Conservation (phyloP, 2,113 vertebrate genomes). For the Astatotilapia flaviijosephi region DNA sequence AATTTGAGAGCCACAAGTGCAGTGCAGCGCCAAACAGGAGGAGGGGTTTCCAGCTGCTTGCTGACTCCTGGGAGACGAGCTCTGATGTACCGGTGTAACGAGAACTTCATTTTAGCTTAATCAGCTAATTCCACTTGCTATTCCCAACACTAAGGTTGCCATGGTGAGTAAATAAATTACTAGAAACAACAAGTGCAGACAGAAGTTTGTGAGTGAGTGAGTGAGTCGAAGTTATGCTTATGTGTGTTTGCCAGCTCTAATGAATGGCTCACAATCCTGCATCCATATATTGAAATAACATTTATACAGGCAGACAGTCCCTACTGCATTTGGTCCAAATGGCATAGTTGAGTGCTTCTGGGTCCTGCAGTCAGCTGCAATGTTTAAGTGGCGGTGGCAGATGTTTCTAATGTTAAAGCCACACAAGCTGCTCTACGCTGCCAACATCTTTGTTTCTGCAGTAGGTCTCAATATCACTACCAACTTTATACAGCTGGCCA, state of each 20-base stretch:
- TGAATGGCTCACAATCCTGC: slow-evolving; percentile 14
- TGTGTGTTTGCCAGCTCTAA: slow-evolving; percentile 21
- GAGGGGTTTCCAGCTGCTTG: slow-evolving; percentile 18
- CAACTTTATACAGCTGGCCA: slow-evolving; percentile 45
- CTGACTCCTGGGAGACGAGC: slow-evolving; percentile 18
- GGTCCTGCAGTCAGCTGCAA: slow-evolving; percentile 5
- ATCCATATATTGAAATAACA: slow-evolving; percentile 48
- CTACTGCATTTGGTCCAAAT: slow-evolving; percentile 32
- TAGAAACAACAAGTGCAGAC: background rate
- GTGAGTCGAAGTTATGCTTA: background rate
- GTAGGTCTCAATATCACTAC: slow-evolving; percentile 19
- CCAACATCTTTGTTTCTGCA: slow-evolving; percentile 28
- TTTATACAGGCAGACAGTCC: slow-evolving; percentile 46
- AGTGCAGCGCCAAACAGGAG: slow-evolving; percentile 27
- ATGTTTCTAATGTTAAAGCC: slow-evolving; percentile 61
- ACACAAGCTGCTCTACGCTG: slow-evolving; percentile 14
- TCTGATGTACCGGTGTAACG: slow-evolving; percentile 16
- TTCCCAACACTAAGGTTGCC: slow-evolving; percentile 31
- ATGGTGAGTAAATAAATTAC: slow-evolving; percentile 48
- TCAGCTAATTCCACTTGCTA: slow-evolving; percentile 43
- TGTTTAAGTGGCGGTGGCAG: slow-evolving; percentile 35
- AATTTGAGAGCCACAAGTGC: background rate
- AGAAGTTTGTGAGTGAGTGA: background rate
- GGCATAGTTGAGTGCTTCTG: slow-evolving; percentile 1
- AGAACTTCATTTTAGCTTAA: slow-evolving; percentile 47